Evolutionary conservation across 2,797 vertebrate genomes (phyloP).

Genomic region (Urophycis tenuis): DNA sequence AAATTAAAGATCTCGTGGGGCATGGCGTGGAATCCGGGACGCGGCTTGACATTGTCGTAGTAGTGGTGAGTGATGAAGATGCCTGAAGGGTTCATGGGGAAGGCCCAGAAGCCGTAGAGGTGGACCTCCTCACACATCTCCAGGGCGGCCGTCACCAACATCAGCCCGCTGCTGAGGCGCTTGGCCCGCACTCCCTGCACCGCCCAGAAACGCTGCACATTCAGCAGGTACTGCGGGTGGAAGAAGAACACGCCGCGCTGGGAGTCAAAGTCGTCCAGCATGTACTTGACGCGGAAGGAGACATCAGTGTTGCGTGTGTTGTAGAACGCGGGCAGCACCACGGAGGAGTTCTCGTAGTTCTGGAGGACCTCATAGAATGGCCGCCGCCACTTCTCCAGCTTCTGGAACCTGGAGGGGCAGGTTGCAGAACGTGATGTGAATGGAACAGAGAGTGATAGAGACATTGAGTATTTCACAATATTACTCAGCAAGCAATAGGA

Average conservation of each 20-base stretch:
- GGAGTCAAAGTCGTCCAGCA: conserved; percentile 91
- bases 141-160: conserved; percentile 90
- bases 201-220: conserved; percentile 93
- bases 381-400: conserved; percentile 94
- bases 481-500: not conserved
- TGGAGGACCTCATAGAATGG: conserved; percentile 89
- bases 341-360: conserved; percentile 89
- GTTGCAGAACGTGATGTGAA: conserved; percentile 18
- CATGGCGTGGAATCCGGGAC: conserved; percentile 97
- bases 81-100: conserved; percentile 94
- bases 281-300: conserved; percentile 95
- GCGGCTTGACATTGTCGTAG: conserved; percentile 97
- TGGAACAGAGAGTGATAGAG: conserved; percentile 6
- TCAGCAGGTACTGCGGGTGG: conserved; percentile 94
- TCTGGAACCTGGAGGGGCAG: conserved; percentile 79
- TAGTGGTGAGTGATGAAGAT: conserved; percentile 96
- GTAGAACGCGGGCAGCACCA: conserved; percentile 96
- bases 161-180: conserved; percentile 90
- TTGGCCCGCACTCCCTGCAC: conserved; percentile 89
- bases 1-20: conserved; percentile 97
- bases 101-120: conserved; percentile 97
- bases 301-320: conserved; percentile 95
- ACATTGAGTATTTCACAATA: conserved; percentile 31
- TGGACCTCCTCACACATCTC: conserved; percentile 97
- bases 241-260: conserved; percentile 88